Percentiles rank a stretch among this genome's conserved stretches.
Conservation (phyloP, 2,113 vertebrate genomes). For the Caracal caracal region DNA sequence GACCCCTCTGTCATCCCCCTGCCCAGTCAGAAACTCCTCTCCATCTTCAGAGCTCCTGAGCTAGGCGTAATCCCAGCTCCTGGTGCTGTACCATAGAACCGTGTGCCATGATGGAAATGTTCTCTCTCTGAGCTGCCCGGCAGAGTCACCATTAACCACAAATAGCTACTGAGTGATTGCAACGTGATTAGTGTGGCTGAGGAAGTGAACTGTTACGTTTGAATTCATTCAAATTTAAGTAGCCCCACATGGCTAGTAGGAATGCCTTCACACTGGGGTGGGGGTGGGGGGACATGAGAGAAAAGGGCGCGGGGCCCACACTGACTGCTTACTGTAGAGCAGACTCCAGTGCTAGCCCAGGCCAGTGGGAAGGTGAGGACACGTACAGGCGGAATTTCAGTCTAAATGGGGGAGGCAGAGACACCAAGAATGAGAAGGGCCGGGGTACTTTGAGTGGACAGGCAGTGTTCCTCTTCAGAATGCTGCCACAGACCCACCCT, state of each 20-base stretch:
- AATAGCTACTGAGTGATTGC: neutral
- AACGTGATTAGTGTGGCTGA: neutral
- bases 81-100: neutral
- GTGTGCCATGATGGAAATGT: fast-evolving
- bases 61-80: neutral
- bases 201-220: neutral
- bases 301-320: neutral
- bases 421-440: neutral
- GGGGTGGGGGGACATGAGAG: neutral
- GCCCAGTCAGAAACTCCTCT: neutral
- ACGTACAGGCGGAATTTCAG: neutral
- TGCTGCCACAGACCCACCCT: neutral
- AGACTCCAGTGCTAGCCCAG: neutral
- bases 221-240: neutral
- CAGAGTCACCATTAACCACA: fast-evolving
- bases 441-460: neutral
- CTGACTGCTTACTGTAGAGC: neutral
- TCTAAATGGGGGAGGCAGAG: neutral
- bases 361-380: neutral
- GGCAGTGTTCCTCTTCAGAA: neutral
- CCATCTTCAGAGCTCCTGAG: neutral
- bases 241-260: neutral
- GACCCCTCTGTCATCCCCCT: neutral
- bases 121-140: neutral
- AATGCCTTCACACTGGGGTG: neutral